Evolutionary conservation across 2,888 invertebrate species (phyloP).

Genomic region (Hesperia comma): DNA sequence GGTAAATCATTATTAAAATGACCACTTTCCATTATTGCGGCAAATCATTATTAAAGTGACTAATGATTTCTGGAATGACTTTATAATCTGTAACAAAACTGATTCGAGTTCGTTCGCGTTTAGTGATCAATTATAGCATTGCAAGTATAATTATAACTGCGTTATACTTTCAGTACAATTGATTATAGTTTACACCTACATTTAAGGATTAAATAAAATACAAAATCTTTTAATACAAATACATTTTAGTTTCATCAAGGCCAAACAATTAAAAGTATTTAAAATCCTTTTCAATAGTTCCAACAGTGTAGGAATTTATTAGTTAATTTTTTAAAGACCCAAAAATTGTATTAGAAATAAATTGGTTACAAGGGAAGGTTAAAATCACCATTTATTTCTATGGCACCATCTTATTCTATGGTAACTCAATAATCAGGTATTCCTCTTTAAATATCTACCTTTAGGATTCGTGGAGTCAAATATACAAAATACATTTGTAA

Average conservation of each 20-base stretch:
- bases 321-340: background rate
- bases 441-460: slow-evolving; percentile 36
- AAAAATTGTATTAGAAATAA: slow-evolving; percentile 16
- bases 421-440: slow-evolving; percentile 77
- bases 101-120: slow-evolving; percentile 14
- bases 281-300: background rate
- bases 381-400: slow-evolving; percentile 60
- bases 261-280: background rate
- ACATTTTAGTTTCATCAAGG: background rate
- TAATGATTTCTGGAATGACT: no score
- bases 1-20: no score
- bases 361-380: slow-evolving; percentile 26
- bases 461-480: slow-evolving; percentile 31
- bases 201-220: background rate
- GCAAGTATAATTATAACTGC: slow-evolving; percentile 4
- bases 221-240: background rate
- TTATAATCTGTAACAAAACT: background rate
- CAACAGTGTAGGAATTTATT: background rate
- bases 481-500: slow-evolving; percentile 20
- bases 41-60: no score
- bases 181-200: background rate
- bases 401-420: slow-evolving; percentile 81
- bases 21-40: no score
- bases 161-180: slow-evolving; percentile 9
- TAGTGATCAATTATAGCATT: slow-evolving; percentile 11